Evolutionary conservation across 2,888 invertebrate species (phyloP).

Genomic region (Cephalotes varians): DNA sequence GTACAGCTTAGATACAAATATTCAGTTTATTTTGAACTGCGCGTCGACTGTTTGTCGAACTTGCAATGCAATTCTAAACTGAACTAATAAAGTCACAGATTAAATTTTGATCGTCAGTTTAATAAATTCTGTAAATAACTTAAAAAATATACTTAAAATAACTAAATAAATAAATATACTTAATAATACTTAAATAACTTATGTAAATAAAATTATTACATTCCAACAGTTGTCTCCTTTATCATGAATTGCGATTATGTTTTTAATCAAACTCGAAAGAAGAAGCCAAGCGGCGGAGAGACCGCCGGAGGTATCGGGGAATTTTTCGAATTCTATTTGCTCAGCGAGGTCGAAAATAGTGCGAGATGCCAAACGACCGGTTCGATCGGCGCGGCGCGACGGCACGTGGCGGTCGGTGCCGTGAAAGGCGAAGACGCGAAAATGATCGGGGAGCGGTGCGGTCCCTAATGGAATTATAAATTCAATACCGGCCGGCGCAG

Average conservation of each 20-base stretch:
- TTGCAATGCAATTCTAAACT: no score
- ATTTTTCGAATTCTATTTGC: slow-evolving; percentile 20
- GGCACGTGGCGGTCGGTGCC: slow-evolving; percentile 64
- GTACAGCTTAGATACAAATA: no score
- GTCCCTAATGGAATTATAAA: slow-evolving; percentile 82
- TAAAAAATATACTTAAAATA: no score
- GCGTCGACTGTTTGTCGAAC: no score
- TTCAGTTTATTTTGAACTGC: no score
- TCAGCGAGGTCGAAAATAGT: slow-evolving; percentile 30
- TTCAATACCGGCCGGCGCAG: slow-evolving; percentile 76
- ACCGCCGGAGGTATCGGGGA: background rate
- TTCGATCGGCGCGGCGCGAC: slow-evolving; percentile 58
- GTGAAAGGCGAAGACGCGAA: slow-evolving; percentile 69
- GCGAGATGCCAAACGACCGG: slow-evolving; percentile 25
- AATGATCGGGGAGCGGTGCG: slow-evolving; percentile 70
- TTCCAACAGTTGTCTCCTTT: background rate
- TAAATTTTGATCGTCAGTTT: no score
- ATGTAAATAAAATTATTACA: no score
- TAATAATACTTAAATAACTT: no score
- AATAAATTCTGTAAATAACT: no score
- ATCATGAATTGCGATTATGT: background rate
- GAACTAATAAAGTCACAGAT: no score
- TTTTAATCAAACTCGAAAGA: background rate
- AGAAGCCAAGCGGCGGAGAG: background rate
- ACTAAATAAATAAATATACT: no score